Percentiles rank a stretch among this genome's conserved stretches.
Conservation (phyloP, 2,888 invertebrate genomes). For the Carcina quercana region DNA sequence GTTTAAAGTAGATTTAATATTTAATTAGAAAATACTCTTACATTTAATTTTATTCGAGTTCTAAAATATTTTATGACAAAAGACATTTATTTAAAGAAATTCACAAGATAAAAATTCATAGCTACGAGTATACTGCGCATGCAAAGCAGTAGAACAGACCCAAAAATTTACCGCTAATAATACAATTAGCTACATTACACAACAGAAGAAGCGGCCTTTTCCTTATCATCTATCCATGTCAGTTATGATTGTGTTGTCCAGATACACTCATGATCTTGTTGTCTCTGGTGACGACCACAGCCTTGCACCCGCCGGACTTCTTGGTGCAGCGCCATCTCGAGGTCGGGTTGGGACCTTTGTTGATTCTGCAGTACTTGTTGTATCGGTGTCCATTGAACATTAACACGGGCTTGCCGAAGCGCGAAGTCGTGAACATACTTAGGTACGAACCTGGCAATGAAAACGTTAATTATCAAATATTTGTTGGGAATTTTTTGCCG, state of each 20-base stretch:
- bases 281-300: slow-evolving; percentile 17
- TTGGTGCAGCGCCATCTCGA: slow-evolving; percentile 22
- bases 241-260: no score
- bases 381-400: slow-evolving; percentile 23
- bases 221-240: slow-evolving; percentile 5
- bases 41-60: no score
- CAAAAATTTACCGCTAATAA: no score
- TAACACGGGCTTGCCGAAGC: slow-evolving; percentile 21
- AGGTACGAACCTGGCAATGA: neutral
- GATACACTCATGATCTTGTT: slow-evolving; percentile 11
- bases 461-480: neutral
- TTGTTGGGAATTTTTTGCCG: neutral
- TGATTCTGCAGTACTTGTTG: slow-evolving; percentile 23
- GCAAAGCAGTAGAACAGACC: no score
- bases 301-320: slow-evolving; percentile 17
- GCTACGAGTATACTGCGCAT: no score
- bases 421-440: slow-evolving; percentile 17
- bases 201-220: neutral
- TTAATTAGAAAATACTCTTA: no score
- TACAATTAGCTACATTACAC: neutral
- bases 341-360: slow-evolving; percentile 13
- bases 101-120: no score
- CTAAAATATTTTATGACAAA: no score
- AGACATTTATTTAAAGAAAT: no score
- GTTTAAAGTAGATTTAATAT: no score